A percentile compares a stretch with the other conserved stretches of the same genome.
These are phyloP conservation scores for Branchellion lobata DNA, from an alignment of 2,888 invertebrate genomes.

Conservation along the genomic window DNA sequence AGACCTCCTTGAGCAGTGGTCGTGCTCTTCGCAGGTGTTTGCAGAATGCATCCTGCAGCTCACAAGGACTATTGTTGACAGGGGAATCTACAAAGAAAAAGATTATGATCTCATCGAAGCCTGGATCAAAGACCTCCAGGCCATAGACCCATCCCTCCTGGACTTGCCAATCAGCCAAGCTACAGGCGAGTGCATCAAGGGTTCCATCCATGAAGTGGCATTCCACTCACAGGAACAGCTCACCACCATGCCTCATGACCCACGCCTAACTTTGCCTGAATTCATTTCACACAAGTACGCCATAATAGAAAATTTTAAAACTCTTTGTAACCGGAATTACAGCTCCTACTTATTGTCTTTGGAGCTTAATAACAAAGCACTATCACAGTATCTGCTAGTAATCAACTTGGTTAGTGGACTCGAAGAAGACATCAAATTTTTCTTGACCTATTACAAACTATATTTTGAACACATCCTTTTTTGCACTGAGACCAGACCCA, in stretches of 20 bases:
- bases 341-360: constrained; percentile 1
- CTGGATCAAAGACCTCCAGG: constrained; percentile 50
- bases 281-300: constrained; percentile 31
- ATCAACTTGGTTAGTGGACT: constrained; percentile 40
- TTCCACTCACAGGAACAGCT: constrained; percentile 50
- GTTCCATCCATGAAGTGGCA: constrained; percentile 33
- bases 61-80: constrained; percentile 47
- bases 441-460: constrained; percentile 47
- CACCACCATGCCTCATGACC: constrained; percentile 48
- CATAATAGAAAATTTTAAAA: constrained; percentile 18
- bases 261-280: constrained; percentile 27
- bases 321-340: constrained; percentile 41
- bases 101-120: constrained; percentile 51
- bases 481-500: constrained; percentile 43
- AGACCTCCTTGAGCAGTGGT: constrained; percentile 51
- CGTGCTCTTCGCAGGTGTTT: constrained; percentile 50
- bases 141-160: constrained; percentile 13
- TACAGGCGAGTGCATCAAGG: not conserved
- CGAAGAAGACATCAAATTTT: constrained; percentile 31
- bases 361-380: constrained; percentile 4
- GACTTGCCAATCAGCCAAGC: not conserved
- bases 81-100: constrained; percentile 46
- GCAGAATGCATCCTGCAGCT: constrained; percentile 51
- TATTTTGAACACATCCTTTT: constrained; percentile 50
- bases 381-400: constrained; percentile 45